These are phyloP conservation scores for Xyrauchen texanus DNA, from an alignment of 2,113 vertebrate genomes.

Conservation along the genomic window DNA sequence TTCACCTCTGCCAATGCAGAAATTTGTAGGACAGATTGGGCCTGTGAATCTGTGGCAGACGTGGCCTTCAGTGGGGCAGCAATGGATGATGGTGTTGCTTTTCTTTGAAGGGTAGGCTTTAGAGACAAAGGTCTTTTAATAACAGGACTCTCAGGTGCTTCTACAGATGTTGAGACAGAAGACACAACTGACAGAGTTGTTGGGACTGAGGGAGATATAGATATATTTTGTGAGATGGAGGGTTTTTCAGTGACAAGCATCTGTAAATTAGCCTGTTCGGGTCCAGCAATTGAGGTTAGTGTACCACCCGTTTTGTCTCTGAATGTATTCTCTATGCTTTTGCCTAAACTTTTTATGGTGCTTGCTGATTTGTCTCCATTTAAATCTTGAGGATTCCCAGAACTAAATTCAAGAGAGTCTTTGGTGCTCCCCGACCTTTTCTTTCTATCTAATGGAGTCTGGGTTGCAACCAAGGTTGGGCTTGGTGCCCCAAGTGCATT, in stretches of 20 bases:
- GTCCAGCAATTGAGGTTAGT: not conserved
- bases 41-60: conserved; percentile 26
- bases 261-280: not conserved
- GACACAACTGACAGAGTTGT: no score
- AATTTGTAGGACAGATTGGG: conserved; percentile 21
- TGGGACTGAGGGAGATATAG: not conserved
- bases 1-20: conserved; percentile 4
- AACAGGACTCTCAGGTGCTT: conserved; percentile 27
- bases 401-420: not conserved
- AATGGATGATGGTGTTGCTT: conserved; percentile 48
- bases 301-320: not conserved
- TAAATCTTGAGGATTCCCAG: not conserved
- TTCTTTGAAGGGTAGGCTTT: conserved; percentile 50
- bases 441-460: conserved; percentile 13
- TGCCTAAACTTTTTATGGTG: not conserved
- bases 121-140: conserved; percentile 35
- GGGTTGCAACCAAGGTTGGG: not conserved
- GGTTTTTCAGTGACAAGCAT: not conserved
- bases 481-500: not conserved
- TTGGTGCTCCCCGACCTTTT: not conserved
- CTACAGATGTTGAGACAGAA: not conserved
- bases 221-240: conserved; percentile 2
- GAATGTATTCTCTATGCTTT: not conserved
- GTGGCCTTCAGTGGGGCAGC: conserved; percentile 19
- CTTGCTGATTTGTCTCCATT: not conserved